Percentiles rank a stretch among this genome's conserved stretches.
Evolutionary conservation across 2,797 vertebrate species (phyloP).

Genomic region (Cottoperca gobio): DNA sequence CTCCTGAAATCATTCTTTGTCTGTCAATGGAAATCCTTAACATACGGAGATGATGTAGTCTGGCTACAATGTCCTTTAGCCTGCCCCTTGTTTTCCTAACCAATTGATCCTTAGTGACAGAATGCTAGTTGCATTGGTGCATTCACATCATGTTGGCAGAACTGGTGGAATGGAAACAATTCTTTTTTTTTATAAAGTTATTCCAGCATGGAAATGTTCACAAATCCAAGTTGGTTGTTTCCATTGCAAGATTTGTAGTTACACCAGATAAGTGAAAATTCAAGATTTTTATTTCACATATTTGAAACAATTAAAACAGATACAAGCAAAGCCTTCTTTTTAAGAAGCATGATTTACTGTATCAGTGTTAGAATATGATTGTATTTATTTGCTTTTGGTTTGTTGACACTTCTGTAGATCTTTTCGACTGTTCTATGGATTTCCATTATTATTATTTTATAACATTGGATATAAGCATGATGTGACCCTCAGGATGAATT

Average conservation of each 20-base stretch:
- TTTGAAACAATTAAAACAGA: not conserved
- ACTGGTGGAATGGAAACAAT: not conserved
- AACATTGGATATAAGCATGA: not conserved
- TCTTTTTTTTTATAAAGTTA: too few species aligned
- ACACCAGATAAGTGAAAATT: not conserved
- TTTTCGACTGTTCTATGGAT: not conserved
- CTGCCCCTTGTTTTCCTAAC: not conserved
- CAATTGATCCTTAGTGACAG: not conserved
- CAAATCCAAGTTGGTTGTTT: not conserved
- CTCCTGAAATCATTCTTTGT: not conserved
- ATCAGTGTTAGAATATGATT: not conserved
- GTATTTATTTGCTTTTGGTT: not conserved
- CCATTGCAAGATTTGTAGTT: not conserved
- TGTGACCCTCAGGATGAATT: not conserved
- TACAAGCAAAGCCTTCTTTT: not conserved
- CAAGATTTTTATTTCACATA: not conserved
- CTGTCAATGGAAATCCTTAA: not conserved
- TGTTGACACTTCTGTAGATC: not conserved
- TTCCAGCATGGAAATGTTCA: not conserved
- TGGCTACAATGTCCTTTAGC: not conserved
- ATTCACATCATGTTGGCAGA: not conserved
- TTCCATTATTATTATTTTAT: not conserved
- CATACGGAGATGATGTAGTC: not conserved
- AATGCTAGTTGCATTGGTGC: not conserved
- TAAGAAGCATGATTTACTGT: not conserved